A percentile compares a stretch with the other conserved stretches of the same genome.
These are phyloP conservation scores for Sphaerophoria taeniata DNA, from an alignment of 2,888 invertebrate species.

Conservation along the genomic window DNA sequence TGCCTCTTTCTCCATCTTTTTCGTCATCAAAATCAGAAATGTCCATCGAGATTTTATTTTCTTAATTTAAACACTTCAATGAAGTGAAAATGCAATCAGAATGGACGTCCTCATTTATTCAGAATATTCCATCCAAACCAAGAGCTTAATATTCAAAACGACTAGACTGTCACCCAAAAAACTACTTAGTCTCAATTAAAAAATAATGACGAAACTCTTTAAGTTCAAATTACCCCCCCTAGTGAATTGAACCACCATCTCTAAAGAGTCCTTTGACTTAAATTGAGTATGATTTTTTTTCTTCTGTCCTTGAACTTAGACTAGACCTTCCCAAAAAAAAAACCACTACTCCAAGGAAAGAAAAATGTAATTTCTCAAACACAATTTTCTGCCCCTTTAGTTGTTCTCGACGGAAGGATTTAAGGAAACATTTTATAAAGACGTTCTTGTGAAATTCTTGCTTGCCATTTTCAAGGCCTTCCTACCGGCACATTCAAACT, in stretches of 20 bases:
- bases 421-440: constrained; percentile 46
- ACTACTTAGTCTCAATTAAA: not conserved
- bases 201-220: not conserved
- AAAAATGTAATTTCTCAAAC: too few species aligned
- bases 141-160: too few species aligned
- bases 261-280: not conserved
- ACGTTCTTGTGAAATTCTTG: constrained; percentile 26
- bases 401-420: constrained; percentile 27
- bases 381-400: not conserved
- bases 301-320: not conserved
- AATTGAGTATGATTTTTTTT: not conserved
- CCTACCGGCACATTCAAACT: not conserved
- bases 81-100: too few species aligned
- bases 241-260: not conserved
- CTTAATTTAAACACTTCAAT: too few species aligned
- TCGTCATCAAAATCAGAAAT: too few species aligned
- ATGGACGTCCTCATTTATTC: too few species aligned
- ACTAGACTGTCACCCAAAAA: too few species aligned
- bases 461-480: not conserved
- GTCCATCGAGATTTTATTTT: too few species aligned
- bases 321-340: not conserved
- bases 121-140: too few species aligned
- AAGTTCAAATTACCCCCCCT: not conserved
- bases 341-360: too few species aligned
- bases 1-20: too few species aligned